phyloP scores from a whole-genome alignment of 2,113 vertebrate species.

The Chrysemys picta region DNA sequence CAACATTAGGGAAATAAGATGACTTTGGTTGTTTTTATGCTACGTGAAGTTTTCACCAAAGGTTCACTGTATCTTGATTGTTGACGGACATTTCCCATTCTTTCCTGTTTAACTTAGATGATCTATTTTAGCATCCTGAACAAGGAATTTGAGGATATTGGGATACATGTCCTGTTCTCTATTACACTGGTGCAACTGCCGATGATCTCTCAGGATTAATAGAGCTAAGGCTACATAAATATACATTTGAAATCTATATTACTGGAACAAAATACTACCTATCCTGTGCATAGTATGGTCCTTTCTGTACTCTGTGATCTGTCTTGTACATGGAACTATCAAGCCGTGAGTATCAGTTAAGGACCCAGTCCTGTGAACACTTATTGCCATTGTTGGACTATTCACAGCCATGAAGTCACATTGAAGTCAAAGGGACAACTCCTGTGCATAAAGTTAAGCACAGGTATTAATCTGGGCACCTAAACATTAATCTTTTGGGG shows the following conservation, averaged over 20 bases:
- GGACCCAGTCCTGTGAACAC: neutral
- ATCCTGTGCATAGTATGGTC: neutral
- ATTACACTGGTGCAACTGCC: neutral
- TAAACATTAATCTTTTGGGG: neutral
- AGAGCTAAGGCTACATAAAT: slow-evolving; percentile 32
- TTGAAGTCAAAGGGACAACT: neutral
- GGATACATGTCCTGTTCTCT: neutral
- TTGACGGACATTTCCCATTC: neutral
- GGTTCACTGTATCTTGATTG: neutral
- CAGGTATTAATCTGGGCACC: neutral
- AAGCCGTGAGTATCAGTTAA: neutral
- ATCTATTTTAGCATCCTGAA: neutral
- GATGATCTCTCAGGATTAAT: neutral
- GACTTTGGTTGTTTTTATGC: neutral
- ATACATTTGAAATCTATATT: neutral
- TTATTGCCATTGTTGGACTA: neutral
- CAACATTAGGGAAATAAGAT: accelerated
- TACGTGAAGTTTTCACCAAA: slow-evolving; percentile 5
- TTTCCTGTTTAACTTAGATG: neutral
- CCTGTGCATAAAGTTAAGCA: neutral
- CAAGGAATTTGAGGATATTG: neutral
- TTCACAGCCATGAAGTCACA: neutral
- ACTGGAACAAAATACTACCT: neutral
- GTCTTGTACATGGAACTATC: neutral
- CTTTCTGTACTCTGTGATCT: neutral